Conservation (phyloP, 2,113 vertebrate genomes). For the Tyrannus savana region DNA sequence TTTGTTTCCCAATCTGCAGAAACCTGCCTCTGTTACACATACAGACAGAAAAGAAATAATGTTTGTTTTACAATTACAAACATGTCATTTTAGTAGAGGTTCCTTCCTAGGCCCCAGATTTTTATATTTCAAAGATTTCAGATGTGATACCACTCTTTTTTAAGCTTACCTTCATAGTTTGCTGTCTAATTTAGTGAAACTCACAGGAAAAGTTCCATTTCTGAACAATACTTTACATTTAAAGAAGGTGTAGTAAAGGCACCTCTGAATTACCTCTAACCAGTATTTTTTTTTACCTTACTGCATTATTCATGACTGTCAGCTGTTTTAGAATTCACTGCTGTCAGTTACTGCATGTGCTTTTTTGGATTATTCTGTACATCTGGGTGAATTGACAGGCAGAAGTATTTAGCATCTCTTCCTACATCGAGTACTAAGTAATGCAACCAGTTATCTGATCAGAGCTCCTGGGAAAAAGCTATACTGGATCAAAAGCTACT, state of each 20-base stretch:
- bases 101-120: neutral
- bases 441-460: conserved; percentile 47
- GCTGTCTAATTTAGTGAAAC: conserved; percentile 15
- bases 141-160: neutral
- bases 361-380: conserved; percentile 44
- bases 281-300: neutral
- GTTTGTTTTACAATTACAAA: neutral
- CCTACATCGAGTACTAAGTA: conserved; percentile 37
- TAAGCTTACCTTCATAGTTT: neutral
- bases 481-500: conserved; percentile 17
- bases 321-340: conserved; percentile 30
- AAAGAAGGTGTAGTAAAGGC: conserved; percentile 30
- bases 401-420: conserved; percentile 55
- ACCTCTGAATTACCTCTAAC: conserved; percentile 11
- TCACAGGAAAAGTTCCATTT: neutral
- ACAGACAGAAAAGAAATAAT: neutral
- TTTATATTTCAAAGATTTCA: neutral
- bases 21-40: neutral
- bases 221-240: neutral
- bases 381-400: conserved; percentile 39
- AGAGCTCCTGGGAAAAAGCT: conserved; percentile 19
- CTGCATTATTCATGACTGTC: conserved; percentile 57
- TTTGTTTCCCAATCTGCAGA: neutral
- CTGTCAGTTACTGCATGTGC: conserved; percentile 5
- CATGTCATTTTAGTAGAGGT: neutral